Conservation (phyloP, 2,888 invertebrate genomes). For the Acronicta psi region DNA sequence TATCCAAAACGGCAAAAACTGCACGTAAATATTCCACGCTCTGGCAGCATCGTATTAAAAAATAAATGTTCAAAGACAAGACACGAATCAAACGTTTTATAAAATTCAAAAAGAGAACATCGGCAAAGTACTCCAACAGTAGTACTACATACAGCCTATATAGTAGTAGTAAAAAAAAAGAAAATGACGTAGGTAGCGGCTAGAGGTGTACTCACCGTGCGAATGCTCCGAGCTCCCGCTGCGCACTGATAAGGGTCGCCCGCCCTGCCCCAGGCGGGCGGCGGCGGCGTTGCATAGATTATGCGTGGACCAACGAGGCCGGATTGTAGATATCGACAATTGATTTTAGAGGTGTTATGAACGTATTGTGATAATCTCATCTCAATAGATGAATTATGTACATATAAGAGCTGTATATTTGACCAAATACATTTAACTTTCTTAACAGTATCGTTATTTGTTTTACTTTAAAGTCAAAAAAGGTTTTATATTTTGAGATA, state of each 20-base stretch:
- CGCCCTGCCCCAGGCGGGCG: conserved; percentile 52
- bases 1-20: conserved; percentile 39
- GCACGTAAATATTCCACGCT: conserved; percentile 17
- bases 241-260: conserved; percentile 59
- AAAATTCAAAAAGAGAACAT: conserved; percentile 14
- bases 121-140: not conserved
- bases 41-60: conserved; percentile 15
- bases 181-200: not conserved
- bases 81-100: not conserved
- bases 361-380: too few relatives aligned
- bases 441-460: not conserved
- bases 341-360: conserved; percentile 49
- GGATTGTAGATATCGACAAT: conserved; percentile 57
- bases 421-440: too few relatives aligned
- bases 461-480: too few relatives aligned
- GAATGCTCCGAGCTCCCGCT: conserved; percentile 50
- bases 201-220: conserved; percentile 50
- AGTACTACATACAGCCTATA: conserved; percentile 23
- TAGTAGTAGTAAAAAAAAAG: conserved; percentile 6
- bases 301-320: conserved; percentile 51
- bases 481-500: too few relatives aligned
- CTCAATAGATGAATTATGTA: too few relatives aligned
- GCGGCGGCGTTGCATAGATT: conserved; percentile 57
- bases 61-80: conserved; percentile 22
- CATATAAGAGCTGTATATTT: not conserved